phyloP scores from a whole-genome alignment of 2,888 invertebrate species.

The Apotomis capreana region DNA sequence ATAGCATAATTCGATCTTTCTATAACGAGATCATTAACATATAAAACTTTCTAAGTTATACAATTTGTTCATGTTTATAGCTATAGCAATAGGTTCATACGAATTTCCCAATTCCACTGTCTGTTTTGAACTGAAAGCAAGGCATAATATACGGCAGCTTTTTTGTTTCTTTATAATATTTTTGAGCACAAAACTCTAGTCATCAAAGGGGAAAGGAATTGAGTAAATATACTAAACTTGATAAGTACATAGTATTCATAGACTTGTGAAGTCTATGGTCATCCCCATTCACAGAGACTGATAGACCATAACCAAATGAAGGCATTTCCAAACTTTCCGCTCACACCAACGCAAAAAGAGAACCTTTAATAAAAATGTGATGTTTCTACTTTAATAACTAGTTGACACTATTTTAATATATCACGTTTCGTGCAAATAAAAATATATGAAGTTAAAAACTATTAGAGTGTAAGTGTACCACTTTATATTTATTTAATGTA shows the following conservation, averaged over 20 bases:
- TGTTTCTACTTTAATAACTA: slow-evolving; percentile 68
- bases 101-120: neutral
- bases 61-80: neutral
- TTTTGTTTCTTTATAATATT: slow-evolving; percentile 15
- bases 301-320: slow-evolving; percentile 30
- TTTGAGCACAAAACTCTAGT: slow-evolving; percentile 39
- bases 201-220: slow-evolving; percentile 24
- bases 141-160: slow-evolving; percentile 8
- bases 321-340: slow-evolving; percentile 51
- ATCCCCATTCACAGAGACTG: slow-evolving; percentile 37
- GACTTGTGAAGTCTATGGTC: slow-evolving; percentile 25
- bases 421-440: slow-evolving; percentile 68
- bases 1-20: slow-evolving; percentile 2
- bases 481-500: slow-evolving; percentile 70
- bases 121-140: slow-evolving; percentile 2
- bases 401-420: slow-evolving; percentile 76
- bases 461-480: slow-evolving; percentile 73
- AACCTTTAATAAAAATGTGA: slow-evolving; percentile 67
- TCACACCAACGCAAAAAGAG: slow-evolving; percentile 61
- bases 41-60: neutral
- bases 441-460: slow-evolving; percentile 75
- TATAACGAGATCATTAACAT: neutral
- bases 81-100: neutral
- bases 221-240: slow-evolving; percentile 8
- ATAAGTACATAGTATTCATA: slow-evolving; percentile 26